Conservation (phyloP, 1,140 invertebrate genomes). For the Muscidifurax raptorellus region DNA sequence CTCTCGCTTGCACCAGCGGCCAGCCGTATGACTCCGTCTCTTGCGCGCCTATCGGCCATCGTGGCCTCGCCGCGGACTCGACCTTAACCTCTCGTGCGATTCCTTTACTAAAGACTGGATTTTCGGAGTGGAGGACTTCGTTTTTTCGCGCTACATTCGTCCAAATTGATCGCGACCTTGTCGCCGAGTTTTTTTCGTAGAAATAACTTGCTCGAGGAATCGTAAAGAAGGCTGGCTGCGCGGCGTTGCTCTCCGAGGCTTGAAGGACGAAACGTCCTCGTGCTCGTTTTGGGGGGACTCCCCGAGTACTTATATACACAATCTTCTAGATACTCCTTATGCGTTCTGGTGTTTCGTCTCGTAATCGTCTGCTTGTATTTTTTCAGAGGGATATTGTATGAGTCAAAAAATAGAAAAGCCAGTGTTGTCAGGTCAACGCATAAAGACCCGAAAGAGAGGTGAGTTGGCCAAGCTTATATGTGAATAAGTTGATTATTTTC, state of each 20-base stretch:
- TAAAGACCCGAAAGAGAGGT: conserved; percentile 99
- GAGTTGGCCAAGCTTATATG: conserved; percentile 55
- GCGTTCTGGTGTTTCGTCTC: background rate
- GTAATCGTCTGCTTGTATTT: background rate
- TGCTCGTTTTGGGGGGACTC: conserved; percentile 10
- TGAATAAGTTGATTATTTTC: background rate
- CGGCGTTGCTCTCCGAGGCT: background rate
- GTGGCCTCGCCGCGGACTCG: conserved; percentile 27
- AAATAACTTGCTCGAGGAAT: background rate
- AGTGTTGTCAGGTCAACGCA: conserved; percentile 99
- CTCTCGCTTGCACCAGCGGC: background rate
- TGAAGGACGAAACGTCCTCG: conserved; percentile 47
- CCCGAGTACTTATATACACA: background rate
- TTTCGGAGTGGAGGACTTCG: background rate
- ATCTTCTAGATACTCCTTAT: too few species aligned
- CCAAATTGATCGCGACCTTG: background rate
- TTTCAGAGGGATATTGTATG: conserved; percentile 97
- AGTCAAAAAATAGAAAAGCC: conserved; percentile 99
- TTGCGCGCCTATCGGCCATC: conserved; percentile 19
- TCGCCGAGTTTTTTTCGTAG: background rate
- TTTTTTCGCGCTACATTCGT: too few species aligned
- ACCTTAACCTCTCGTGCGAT: conserved; percentile 39
- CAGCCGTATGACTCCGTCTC: background rate
- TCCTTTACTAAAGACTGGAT: background rate
- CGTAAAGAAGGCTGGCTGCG: background rate